A percentile compares a stretch with the other conserved stretches of the same genome.
These are phyloP conservation scores for Harpalus rufipes DNA, from an alignment of 2,888 invertebrate species.

Conservation along the genomic window DNA sequence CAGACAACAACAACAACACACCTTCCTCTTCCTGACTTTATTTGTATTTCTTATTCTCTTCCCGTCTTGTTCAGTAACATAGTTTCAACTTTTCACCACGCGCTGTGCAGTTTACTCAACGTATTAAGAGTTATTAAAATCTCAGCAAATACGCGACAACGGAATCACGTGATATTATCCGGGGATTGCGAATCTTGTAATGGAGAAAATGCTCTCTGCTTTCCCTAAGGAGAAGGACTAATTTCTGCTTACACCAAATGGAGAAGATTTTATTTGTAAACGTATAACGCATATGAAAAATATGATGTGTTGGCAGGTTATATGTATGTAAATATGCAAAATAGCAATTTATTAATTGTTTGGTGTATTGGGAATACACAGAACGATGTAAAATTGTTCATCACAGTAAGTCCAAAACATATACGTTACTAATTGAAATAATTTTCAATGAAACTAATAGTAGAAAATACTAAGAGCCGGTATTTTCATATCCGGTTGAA, in stretches of 20 bases:
- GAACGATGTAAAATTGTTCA: not conserved
- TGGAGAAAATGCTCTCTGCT: conserved; percentile 2
- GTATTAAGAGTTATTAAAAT: conserved; percentile 54
- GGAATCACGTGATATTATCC: conserved; percentile 7
- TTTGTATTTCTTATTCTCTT: conserved; percentile 49
- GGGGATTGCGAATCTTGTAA: conserved; percentile 24
- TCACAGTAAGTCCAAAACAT: not conserved
- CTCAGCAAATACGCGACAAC: conserved; percentile 27
- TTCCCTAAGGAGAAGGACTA: conserved; percentile 4
- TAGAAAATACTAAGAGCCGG: no score
- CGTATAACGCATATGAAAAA: not conserved
- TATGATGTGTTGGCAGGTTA: no score
- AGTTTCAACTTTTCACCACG: conserved; percentile 43
- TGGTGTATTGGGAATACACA: not conserved
- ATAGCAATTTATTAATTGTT: not conserved
- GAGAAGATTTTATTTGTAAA: not conserved
- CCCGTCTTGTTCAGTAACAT: conserved; percentile 3
- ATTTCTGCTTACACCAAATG: conserved; percentile 1
- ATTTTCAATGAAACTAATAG: no score
- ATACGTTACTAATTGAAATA: no score
- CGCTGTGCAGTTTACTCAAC: not conserved
- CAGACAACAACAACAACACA: conserved; percentile 22
- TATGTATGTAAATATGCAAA: no score
- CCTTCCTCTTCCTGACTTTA: conserved; percentile 6
- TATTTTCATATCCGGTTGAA: no score